Conservation (phyloP, 2,797 vertebrate species). For the Triplophysa yarkandensis region DNA sequence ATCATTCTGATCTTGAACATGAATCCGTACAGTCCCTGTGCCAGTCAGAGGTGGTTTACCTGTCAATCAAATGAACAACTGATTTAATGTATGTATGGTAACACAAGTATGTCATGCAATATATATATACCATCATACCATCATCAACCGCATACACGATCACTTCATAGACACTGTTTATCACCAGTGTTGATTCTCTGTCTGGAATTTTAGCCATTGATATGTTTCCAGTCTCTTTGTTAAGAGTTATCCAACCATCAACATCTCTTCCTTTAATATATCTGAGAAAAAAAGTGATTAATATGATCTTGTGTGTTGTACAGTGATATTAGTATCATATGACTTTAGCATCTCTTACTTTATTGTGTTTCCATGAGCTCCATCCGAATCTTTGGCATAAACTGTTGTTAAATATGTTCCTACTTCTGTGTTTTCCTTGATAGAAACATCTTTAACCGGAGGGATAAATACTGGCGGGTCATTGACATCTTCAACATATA, state of each 20-base stretch:
- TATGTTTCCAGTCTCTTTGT: slow-evolving; percentile 61
- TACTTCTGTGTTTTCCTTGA: slow-evolving; percentile 56
- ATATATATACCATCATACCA: too few relatives aligned
- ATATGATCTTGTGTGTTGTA: not conserved
- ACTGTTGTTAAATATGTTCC: slow-evolving; percentile 24
- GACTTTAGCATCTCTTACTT: slow-evolving; percentile 38
- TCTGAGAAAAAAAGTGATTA: slow-evolving; percentile 33
- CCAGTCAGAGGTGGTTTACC: slow-evolving; percentile 65
- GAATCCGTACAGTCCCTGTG: slow-evolving; percentile 57
- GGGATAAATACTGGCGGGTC: slow-evolving; percentile 62
- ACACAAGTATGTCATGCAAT: too few relatives aligned
- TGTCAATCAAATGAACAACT: slow-evolving; percentile 39
- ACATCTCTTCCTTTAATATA: slow-evolving; percentile 58
- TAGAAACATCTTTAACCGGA: slow-evolving; percentile 6
- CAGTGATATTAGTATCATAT: not conserved
- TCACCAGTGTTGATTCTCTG: slow-evolving; percentile 61
- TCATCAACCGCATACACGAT: slow-evolving; percentile 61
- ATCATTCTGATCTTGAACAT: slow-evolving; percentile 63
- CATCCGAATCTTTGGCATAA: slow-evolving; percentile 58
- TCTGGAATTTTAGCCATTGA: slow-evolving; percentile 54
- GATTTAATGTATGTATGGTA: not conserved
- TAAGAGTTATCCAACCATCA: slow-evolving; percentile 59
- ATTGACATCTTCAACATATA: slow-evolving; percentile 59
- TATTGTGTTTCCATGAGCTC: slow-evolving; percentile 34
- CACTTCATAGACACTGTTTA: slow-evolving; percentile 56